A percentile compares a stretch with the other conserved stretches of the same genome.
Evolutionary conservation across 1,140 invertebrate genomes (phyloP).

Genomic region (Ptiloglossa arizonensis): DNA sequence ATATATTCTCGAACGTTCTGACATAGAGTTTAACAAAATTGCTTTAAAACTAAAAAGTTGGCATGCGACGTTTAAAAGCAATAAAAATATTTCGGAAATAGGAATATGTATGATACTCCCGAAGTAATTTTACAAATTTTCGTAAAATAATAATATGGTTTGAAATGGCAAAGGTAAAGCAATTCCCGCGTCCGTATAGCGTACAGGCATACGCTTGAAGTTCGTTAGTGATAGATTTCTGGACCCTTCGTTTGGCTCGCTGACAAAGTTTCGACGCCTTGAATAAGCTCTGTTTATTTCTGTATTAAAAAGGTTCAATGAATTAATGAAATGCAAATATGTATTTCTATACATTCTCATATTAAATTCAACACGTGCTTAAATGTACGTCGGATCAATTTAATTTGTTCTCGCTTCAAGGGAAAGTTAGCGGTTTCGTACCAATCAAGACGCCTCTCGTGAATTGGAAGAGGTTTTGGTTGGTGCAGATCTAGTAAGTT

Average conservation of each 20-base stretch:
- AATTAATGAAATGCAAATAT: too few species aligned
- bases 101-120: not conserved
- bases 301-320: too few species aligned
- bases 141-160: not conserved
- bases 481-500: too few species aligned
- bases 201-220: not conserved
- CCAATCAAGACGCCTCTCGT: too few species aligned
- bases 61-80: not conserved
- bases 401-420: too few species aligned
- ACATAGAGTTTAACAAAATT: not conserved
- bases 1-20: not conserved
- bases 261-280: too few species aligned
- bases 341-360: too few species aligned
- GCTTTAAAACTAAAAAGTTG: slow-evolving; percentile 2
- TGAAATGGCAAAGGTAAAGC: not conserved
- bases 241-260: slow-evolving; percentile 14
- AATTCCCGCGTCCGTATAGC: not conserved
- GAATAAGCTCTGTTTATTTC: too few species aligned
- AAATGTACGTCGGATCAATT: too few species aligned
- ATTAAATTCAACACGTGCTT: too few species aligned
- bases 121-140: not conserved
- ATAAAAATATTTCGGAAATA: not conserved
- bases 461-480: too few species aligned
- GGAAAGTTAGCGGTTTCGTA: too few species aligned
- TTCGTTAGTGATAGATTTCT: slow-evolving; percentile 21